Evolutionary conservation across 2,888 invertebrate species (phyloP).

Genomic region (Nebria brevicollis): DNA sequence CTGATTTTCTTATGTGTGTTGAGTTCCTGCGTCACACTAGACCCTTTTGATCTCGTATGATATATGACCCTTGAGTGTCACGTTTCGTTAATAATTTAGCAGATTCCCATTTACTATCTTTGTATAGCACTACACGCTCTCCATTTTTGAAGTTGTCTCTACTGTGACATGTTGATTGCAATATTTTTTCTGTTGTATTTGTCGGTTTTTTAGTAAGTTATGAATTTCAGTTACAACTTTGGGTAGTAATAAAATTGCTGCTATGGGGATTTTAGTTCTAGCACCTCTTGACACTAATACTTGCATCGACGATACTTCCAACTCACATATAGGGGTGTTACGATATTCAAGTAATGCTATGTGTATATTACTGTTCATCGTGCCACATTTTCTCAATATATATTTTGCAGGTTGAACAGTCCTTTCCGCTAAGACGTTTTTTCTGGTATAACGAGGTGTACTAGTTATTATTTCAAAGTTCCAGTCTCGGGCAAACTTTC

Average conservation of each 20-base stretch:
- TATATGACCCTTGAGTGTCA: no score
- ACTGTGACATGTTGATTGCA: not conserved
- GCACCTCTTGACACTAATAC: slow-evolving; percentile 43
- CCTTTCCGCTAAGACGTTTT: slow-evolving; percentile 20
- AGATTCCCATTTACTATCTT: no score
- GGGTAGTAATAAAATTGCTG: slow-evolving; percentile 34
- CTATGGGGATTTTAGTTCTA: slow-evolving; percentile 47
- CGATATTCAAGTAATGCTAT: slow-evolving; percentile 7
- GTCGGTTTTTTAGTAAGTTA: slow-evolving; percentile 9
- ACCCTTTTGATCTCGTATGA: no score
- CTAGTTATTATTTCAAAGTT: not conserved
- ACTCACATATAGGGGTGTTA: slow-evolving; percentile 13
- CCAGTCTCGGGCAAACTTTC: no score
- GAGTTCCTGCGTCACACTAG: no score
- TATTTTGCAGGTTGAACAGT: slow-evolving; percentile 9
- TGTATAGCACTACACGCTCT: no score
- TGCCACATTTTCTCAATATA: slow-evolving; percentile 14
- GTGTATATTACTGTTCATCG: not conserved
- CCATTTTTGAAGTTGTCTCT: no score
- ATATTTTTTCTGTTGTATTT: not conserved
- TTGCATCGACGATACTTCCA: slow-evolving; percentile 45
- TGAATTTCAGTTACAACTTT: slow-evolving; percentile 27
- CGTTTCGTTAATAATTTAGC: no score
- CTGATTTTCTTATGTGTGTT: no score
- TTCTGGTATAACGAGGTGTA: slow-evolving; percentile 6